Base-by-base conservation (phyloP, 2,797 vertebrate species). In the Mallotus villosus region DNA sequence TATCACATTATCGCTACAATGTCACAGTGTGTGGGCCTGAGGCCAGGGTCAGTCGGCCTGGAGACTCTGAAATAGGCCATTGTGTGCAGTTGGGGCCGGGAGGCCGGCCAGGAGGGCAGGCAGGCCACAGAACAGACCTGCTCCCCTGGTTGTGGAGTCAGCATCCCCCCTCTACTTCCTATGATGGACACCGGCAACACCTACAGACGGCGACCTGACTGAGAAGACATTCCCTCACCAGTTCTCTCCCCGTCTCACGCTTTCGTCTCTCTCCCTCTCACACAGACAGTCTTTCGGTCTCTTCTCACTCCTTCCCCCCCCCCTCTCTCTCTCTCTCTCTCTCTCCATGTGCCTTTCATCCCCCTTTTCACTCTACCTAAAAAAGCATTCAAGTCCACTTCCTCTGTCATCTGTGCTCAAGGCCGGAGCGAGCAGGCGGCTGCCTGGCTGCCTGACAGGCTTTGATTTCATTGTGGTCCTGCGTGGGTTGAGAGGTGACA, bases 101-200 rank as follows among this genome's bases (percentile, higher is more conserved):
- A 88, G 89, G 75, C 76, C 81, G 82, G 70, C 67, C 70, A 68
- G 71, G 53, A 79, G 85, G 90, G 86, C 91, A 90, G 63, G 72
- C 77, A 86, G 93, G 92, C 86, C 92, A 92, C 58, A n/a, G 60
- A 85, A 83, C 92, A 94, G 90, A 92, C 86, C 86, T 87, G 87
- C 79, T 85, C 80, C 84, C 72, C 86, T 80, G 75, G 82, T 84
- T 85, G 86, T 89, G 77, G 80, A 90, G 87, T 91, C 91, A 88
- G 84, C 79, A 82, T 14, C 71, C 62, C 41, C 27, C 55, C 17
- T 62, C 74, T 34, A 51, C 70, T 74, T 75, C 68, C 77, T 14
- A 3, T 62, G 41, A 71, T 76, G 68, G 66, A 74, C 41, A 3
- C 53, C 70, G 67, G 41, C n/a, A 22, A 22, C 17, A 68, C 51